phyloP scores from a whole-genome alignment of 1,140 invertebrate genomes.

The Babylonia areolata region DNA sequence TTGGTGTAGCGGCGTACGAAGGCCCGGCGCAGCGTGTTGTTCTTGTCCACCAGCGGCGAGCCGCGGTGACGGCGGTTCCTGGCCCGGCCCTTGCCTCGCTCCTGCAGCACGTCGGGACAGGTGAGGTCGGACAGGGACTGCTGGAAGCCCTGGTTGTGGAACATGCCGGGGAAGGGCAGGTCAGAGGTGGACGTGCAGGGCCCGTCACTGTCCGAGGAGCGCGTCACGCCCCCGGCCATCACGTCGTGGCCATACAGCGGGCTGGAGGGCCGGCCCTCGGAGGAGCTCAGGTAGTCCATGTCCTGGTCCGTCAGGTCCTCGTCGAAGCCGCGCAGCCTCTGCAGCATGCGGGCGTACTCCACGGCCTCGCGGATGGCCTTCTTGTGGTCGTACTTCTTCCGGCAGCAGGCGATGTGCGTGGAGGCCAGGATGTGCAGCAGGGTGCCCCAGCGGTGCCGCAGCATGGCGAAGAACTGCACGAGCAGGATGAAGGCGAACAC shows the following conservation, averaged over 20 bases:
- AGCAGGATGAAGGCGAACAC: slow-evolving; percentile 77
- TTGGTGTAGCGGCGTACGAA: slow-evolving; percentile 58
- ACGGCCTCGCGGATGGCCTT: slow-evolving; percentile 57
- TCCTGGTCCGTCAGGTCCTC: slow-evolving; percentile 60
- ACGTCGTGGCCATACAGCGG: slow-evolving; percentile 18
- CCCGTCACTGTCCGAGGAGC: slow-evolving; percentile 40
- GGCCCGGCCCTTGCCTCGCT: slow-evolving; percentile 17
- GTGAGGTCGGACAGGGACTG: slow-evolving; percentile 32
- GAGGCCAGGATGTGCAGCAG: slow-evolving; percentile 97
- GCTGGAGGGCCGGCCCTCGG: slow-evolving; percentile 35
- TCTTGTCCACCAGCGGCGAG: slow-evolving; percentile 53
- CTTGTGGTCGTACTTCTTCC: slow-evolving; percentile 58
- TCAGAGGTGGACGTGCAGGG: slow-evolving; percentile 34
- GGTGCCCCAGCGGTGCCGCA: slow-evolving; percentile 88
- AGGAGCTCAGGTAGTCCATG: slow-evolving; percentile 53
- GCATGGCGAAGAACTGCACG: slow-evolving; percentile 78
- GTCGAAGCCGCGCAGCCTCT: slow-evolving; percentile 54
- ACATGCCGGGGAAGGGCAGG: slow-evolving; percentile 42
- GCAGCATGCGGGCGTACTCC: slow-evolving; percentile 57
- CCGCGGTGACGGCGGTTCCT: slow-evolving; percentile 38
- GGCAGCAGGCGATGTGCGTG: slow-evolving; percentile 90
- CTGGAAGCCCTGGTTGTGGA: slow-evolving; percentile 49
- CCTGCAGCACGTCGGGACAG: neutral
- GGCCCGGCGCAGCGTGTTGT: slow-evolving; percentile 54
- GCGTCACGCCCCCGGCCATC: neutral